Base-by-base conservation (phyloP, 1,140 invertebrate genomes). In the Lordiphosa collinella region DNA sequence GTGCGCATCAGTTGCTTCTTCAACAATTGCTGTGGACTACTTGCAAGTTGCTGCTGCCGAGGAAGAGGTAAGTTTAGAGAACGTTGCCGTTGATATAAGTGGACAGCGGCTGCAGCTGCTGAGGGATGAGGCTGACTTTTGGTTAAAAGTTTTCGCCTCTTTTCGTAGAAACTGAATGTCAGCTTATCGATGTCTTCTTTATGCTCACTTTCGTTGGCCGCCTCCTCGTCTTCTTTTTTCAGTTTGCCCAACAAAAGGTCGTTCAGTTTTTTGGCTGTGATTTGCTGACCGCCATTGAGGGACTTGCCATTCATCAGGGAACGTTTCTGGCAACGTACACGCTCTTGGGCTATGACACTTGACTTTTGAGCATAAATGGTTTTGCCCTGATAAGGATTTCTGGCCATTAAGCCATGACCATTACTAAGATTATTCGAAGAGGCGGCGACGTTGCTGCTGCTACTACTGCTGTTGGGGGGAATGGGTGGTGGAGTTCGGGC, bases 1-100 rank as follows among this genome's bases (percentile, higher is more conserved):
- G 74, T 86, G 11, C 79, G 79, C 44, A 85, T 13, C 18, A 85
- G 48, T 46, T 85, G 79, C 36, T 85, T 79, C 56, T 84, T 82
- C n/a, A 82, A 59, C 8, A 82, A 43, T 47, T 68, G 65, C 34
- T 69, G 69, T 32, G 63, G 59, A 43, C 40, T 60, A 43, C 40
- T 60, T 40, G 55, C 14, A 40, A n/a, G n/a, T n/a, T 58, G 66
- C 31, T 43, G 40, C n/a, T 64, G 65, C 31, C 66, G 29, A 34
- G 60, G 57, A 36, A 61, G 36, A 13, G 68, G 60, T 44, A 68
- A 58, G 43, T 69, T 62, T 31, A 65, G 13, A 0, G 69, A 51
- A 18, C 56, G 51, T 14, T 48, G 55, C 2, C 66, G 66, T 36
- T 49, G 47, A 18, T 49, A 32, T 8, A 16, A 11, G 3, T 51